Evolutionary conservation across 2,797 vertebrate genomes (phyloP), one percentile per base, ranked within the genome.

Genomic region (Bovichtus diacanthus): DNA sequence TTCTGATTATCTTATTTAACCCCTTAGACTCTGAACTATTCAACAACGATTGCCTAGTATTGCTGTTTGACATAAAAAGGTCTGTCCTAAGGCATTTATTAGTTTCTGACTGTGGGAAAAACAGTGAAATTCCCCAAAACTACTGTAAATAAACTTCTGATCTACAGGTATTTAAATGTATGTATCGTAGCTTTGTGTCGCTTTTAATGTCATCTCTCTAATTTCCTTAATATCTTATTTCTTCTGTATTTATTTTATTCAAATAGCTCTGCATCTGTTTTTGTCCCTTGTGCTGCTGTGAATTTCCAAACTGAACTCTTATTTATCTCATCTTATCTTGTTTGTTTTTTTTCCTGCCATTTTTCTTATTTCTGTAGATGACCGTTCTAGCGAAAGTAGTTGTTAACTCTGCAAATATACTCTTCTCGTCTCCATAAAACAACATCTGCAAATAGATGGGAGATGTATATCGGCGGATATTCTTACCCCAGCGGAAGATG

Each of bases 401-500:
- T 65, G 74, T 65, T 41, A 66, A 68, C 39, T 70, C 54, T 44
- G 74, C 78, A 54, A 31, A 61, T 77, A 49, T 8, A 49, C 47
- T 67, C 21, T 68, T 60, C 60, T 34, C 5, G 7, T 59, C 31
- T 16, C 72, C 56, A 66, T 74, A 73, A 75, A 84, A 76, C 55
- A 84, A 86, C 66, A 54, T 43, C 43, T 25, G 43, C 36, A 46
- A 70, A 69, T 63, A 78, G 76, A 81, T 80, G 61, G 23, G 54
- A 58, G 80, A 82, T 77, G 67, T 60, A 21, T 74, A 78, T 75
- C 74, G 3, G 54, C 2, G 13, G 76, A 86, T 74, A 70, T 63
- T 80, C 61, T 68, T 70, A 74, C 74, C 80, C 71, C 36, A 61
- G 65, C 18, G 46, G 72, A 80, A 75, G 58, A 86, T 59, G 44